Evolutionary conservation across 2,888 invertebrate genomes (phyloP).

Genomic region (Papilio gigon): DNA sequence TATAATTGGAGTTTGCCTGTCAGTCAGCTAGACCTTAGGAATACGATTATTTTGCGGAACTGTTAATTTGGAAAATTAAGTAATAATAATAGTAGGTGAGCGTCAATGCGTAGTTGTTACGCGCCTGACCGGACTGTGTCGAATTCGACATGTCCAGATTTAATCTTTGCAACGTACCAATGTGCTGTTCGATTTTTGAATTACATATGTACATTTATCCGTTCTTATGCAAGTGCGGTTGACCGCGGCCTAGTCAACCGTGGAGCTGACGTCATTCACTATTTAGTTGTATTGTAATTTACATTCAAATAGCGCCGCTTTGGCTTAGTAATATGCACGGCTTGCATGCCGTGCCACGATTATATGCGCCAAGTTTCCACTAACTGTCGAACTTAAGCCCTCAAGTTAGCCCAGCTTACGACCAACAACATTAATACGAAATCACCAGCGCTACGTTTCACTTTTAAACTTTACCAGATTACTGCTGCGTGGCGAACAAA

Average conservation of each 20-base stretch:
- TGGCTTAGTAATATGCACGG: slow-evolving; percentile 9
- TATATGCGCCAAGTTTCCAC: slow-evolving; percentile 31
- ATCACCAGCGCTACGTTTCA: slow-evolving; percentile 20
- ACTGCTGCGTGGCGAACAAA: background rate
- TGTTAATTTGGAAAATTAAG: background rate
- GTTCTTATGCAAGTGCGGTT: too few relatives aligned
- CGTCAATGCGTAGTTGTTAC: too few relatives aligned
- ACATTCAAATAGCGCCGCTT: slow-evolving; percentile 21
- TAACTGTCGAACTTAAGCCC: slow-evolving; percentile 33
- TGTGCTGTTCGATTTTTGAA: too few relatives aligned
- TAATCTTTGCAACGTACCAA: too few relatives aligned
- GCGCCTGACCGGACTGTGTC: too few relatives aligned
- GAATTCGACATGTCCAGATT: too few relatives aligned
- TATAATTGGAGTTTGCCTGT: slow-evolving; percentile 12
- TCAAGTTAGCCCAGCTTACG: slow-evolving; percentile 24
- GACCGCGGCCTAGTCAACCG: too few relatives aligned
- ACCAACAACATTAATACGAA: slow-evolving; percentile 28
- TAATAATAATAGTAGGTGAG: background rate
- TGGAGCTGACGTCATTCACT: too few relatives aligned
- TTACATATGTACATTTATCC: too few relatives aligned
- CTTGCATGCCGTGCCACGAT: slow-evolving; percentile 25
- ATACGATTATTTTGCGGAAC: background rate
- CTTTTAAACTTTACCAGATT: slow-evolving; percentile 10
- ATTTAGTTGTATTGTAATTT: slow-evolving; percentile 20
- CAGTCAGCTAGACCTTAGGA: background rate